Base-by-base conservation (phyloP, 1,140 invertebrate species). In the Drepana arcuata region DNA sequence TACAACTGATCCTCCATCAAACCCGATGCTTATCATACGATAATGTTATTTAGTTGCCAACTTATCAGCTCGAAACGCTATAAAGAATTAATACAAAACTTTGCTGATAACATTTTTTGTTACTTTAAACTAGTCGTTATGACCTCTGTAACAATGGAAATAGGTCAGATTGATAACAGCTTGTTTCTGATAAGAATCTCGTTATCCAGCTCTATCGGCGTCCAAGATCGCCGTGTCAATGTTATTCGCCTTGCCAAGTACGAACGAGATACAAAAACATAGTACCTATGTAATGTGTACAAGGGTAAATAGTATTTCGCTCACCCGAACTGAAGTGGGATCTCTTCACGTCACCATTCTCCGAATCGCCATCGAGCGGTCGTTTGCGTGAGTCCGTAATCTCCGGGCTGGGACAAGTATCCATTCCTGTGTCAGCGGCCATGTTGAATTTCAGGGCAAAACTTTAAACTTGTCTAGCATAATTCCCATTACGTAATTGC, bases 291-390 rank as follows among this genome's bases (percentile, higher is more conserved):
- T 46, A 53, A 53, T 41, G 41, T 10, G n/a, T 10, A 10, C 40
- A 41, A 46, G 52, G 34, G 34, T 41, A 30, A 43, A 27, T 33
- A 35, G 23, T 26, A 25, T 31, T 16, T 28, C 34, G 83, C 82
- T 86, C 86, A 95, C 93, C 93, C 90, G 91, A 90, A 72, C 91
- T 93, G 83, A 93, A 94, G 84, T 95, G 93, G 46, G 93, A 95
- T 79, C 92, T 89, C 85, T 95, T 95, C 48, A 92, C 92, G 58
- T 92, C 90, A 56, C 92, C 92, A 87, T 93, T 93, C 81, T 95
- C 93, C 56, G 88, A 88, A 83, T 94, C 93, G 55, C 89, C 90
- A 84, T 95, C 93, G 62, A 94, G 87, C 43, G 93, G 93, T 75
- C 93, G 88, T 88, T 95, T 95, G 84, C 93, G 89, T 68, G 90